phyloP scores from a whole-genome alignment of 2,797 vertebrate genomes.

The Nannoperca australis region DNA sequence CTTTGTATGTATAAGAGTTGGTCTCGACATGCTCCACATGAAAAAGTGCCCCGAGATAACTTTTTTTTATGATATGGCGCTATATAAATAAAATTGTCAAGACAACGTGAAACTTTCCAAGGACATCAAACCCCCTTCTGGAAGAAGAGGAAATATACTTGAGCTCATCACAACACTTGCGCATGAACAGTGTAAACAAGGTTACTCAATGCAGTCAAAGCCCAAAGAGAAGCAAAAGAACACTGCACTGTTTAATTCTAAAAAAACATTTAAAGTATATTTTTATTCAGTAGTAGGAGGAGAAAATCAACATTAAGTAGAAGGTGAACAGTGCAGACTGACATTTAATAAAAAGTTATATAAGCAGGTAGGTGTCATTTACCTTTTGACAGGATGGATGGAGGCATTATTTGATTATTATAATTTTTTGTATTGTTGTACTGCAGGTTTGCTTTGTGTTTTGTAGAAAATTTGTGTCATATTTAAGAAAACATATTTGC shows the following conservation, averaged over 20 bases:
- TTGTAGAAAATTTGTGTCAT: background rate
- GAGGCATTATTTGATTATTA: conserved; percentile 2
- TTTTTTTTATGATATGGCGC: no score
- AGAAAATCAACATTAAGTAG: background rate
- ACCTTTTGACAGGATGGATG: background rate
- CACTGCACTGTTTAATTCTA: background rate
- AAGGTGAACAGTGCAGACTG: background rate
- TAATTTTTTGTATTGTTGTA: background rate
- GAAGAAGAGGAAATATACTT: conserved; percentile 19
- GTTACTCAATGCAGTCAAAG: conserved; percentile 38
- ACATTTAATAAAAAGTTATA: conserved; percentile 6
- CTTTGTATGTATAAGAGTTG: no score
- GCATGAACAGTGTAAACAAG: conserved; percentile 48
- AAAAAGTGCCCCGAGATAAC: no score
- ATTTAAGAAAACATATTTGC: background rate
- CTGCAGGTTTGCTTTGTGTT: background rate
- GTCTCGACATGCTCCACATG: no score
- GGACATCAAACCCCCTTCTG: conserved; percentile 37
- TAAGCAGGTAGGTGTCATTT: conserved; percentile 1
- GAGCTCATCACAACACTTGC: conserved; percentile 23
- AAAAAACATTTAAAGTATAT: conserved; percentile 4
- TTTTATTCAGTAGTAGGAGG: background rate
- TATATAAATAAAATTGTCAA: no score
- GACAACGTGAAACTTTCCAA: conserved; percentile 36
- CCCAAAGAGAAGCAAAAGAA: conserved; percentile 27